phyloP scores from a whole-genome alignment of 1,140 invertebrate genomes.

The Plutomurus gul region DNA sequence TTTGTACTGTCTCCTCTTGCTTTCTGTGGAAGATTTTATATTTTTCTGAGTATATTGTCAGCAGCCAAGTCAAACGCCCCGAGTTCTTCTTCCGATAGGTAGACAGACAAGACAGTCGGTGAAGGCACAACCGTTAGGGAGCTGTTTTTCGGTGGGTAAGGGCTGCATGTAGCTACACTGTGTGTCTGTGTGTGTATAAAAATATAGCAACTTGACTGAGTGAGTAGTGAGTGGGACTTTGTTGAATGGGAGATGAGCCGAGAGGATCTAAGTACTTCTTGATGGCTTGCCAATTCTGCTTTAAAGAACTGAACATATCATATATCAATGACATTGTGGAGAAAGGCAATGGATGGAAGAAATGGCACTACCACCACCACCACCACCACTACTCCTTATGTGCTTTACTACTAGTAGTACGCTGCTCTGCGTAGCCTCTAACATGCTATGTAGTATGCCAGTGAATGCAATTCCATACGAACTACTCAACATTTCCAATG shows the following conservation, averaged over 20 bases:
- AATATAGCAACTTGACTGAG: not conserved
- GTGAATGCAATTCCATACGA: not conserved
- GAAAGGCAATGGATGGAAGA: not conserved
- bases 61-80: too few relatives aligned
- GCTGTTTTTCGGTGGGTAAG: too few relatives aligned
- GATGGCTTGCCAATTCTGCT: conserved; percentile 36
- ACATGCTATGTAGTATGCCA: not conserved
- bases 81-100: too few relatives aligned
- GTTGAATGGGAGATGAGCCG: conserved; percentile 34
- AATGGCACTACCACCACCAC: not conserved
- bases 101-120: too few relatives aligned
- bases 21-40: not conserved
- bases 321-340: conserved; percentile 38
- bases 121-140: too few relatives aligned
- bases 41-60: too few relatives aligned
- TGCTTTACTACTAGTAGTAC: not conserved
- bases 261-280: conserved; percentile 37
- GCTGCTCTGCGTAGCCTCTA: not conserved
- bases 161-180: not conserved
- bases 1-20: too few relatives aligned
- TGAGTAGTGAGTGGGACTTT: conserved; percentile 3
- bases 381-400: not conserved
- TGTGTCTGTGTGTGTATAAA: not conserved
- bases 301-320: conserved; percentile 40
- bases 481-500: conserved; percentile 26